A percentile compares a stretch with the other conserved stretches of the same genome.
Evolutionary conservation across 2,888 invertebrate species (phyloP).

Genomic region (Flexamia atlantica): DNA sequence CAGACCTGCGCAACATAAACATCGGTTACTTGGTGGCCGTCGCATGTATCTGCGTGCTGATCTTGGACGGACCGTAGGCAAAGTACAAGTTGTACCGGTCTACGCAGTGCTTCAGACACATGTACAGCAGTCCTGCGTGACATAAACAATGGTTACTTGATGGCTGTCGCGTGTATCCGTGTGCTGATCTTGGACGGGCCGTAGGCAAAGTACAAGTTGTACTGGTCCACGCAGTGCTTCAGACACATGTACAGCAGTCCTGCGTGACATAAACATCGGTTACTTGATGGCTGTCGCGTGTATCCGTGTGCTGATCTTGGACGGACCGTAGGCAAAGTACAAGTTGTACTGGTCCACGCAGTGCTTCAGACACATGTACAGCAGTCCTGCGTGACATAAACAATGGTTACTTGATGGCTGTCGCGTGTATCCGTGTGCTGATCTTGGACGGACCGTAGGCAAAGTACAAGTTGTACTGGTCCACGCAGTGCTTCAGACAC

Average conservation of each 20-base stretch:
- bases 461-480: constrained; percentile 97
- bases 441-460: constrained; percentile 94
- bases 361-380: constrained; percentile 94
- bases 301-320: constrained; percentile 90
- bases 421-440: constrained; percentile 90
- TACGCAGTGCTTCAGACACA: constrained; percentile 93
- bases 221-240: constrained; percentile 96
- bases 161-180: constrained; percentile 92
- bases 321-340: constrained; percentile 95
- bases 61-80: constrained; percentile 93
- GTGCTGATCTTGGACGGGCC: constrained; percentile 92
- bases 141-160: constrained; percentile 87
- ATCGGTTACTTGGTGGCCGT: constrained; percentile 93
- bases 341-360: constrained; percentile 97
- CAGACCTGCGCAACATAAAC: constrained; percentile 76
- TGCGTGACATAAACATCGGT: constrained; percentile 80
- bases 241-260: constrained; percentile 88
- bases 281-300: constrained; percentile 93
- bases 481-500: too few species aligned
- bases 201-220: constrained; percentile 97
- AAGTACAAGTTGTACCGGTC: constrained; percentile 98
- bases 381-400: too few species aligned
- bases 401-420: constrained; percentile 92
- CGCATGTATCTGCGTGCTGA: constrained; percentile 91
- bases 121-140: constrained; percentile 82